phyloP scores from a whole-genome alignment of 2,797 vertebrate species.

The Benthosema pterotum region DNA sequence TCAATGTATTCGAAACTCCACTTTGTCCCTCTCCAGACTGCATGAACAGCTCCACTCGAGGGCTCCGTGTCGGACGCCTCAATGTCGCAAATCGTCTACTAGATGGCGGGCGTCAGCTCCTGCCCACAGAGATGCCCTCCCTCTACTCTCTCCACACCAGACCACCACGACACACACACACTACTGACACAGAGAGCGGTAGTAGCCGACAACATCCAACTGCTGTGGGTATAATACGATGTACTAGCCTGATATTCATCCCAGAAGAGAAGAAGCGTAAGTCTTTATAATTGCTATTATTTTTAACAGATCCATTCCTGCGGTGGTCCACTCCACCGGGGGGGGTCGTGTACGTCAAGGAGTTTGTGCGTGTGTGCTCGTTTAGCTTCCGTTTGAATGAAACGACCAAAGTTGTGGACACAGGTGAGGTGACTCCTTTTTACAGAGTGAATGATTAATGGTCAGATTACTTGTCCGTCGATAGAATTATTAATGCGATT shows the following conservation, averaged over 20 bases:
- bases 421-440: conserved; percentile 1
- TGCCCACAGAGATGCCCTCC: conserved; percentile 20
- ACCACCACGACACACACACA: conserved; percentile 19
- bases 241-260: conserved; percentile 1
- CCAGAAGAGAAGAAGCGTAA: conserved; percentile 54
- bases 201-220: background rate
- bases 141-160: background rate
- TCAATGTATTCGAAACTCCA: no score
- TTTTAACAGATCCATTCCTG: background rate
- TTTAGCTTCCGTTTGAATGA: conserved; percentile 15
- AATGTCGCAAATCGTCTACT: no score
- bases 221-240: background rate
- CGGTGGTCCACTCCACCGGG: background rate
- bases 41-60: no score
- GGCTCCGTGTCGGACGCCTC: no score
- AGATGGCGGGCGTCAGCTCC: no score
- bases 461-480: conserved; percentile 48
- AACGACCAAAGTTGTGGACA: conserved; percentile 22
- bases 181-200: conserved; percentile 17
- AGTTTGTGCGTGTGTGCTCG: background rate
- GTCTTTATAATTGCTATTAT: conserved; percentile 18
- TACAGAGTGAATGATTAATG: background rate
- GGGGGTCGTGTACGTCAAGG: accelerated
- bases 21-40: no score
- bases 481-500: conserved; percentile 68